Conservation (phyloP, 2,113 vertebrate species). For the Centropus unirufus region DNA sequence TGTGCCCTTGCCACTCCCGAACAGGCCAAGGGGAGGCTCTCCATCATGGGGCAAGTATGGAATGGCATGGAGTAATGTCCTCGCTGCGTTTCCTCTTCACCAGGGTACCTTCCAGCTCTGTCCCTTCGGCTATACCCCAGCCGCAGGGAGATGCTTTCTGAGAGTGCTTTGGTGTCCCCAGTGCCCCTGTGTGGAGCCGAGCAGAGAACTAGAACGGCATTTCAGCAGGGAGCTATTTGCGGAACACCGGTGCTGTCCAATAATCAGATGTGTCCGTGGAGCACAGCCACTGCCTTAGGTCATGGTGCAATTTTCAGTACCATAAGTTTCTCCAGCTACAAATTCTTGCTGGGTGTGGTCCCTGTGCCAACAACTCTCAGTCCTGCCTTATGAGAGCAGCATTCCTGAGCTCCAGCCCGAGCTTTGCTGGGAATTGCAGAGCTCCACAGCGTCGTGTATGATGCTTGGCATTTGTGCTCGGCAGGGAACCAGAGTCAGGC, state of each 20-base stretch:
- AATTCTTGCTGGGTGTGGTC: slow-evolving; percentile 53
- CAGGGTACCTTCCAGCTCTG: neutral
- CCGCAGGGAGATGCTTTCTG: neutral
- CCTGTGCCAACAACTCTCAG: neutral
- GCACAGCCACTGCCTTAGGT: slow-evolving; percentile 47
- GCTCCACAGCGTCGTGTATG: neutral
- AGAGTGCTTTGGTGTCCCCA: neutral
- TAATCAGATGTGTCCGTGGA: slow-evolving; percentile 22
- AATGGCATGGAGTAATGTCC: neutral
- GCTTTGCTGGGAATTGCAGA: neutral
- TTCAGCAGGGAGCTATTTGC: slow-evolving; percentile 51
- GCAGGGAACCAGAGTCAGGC: neutral
- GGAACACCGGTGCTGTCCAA: slow-evolving; percentile 20
- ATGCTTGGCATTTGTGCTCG: neutral
- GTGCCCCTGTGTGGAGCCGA: neutral
- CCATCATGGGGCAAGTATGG: fast-evolving
- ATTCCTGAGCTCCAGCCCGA: neutral
- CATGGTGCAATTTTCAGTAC: slow-evolving; percentile 38
- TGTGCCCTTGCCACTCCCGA: neutral
- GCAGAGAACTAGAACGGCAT: neutral
- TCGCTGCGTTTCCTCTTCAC: neutral
- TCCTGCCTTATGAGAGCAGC: slow-evolving; percentile 11
- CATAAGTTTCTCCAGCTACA: slow-evolving; percentile 22
- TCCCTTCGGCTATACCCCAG: neutral
- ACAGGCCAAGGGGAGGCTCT: neutral